These are phyloP conservation scores for Tridacna crocea DNA, from an alignment of 2,888 invertebrate species.

Conservation along the genomic window DNA sequence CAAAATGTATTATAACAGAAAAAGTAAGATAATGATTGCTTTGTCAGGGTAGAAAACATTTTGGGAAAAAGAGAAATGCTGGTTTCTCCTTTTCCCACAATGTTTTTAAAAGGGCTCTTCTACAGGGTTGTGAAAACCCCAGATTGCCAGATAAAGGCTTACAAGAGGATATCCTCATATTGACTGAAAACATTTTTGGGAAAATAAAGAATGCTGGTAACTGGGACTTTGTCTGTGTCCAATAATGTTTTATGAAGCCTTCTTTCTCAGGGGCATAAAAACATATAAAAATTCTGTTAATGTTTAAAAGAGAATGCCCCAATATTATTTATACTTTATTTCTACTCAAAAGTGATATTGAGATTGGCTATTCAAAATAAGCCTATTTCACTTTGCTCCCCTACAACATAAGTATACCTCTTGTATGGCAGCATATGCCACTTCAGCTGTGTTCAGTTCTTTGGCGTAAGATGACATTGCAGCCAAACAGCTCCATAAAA, in stretches of 20 bases:
- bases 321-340: no score
- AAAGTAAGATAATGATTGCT: no score
- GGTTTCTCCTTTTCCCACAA: background rate
- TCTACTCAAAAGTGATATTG: no score
- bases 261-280: no score
- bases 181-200: background rate
- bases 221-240: background rate
- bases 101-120: background rate
- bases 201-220: background rate
- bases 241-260: background rate
- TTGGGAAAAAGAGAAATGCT: background rate
- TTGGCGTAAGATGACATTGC: conserved; percentile 94
- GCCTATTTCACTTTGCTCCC: no score
- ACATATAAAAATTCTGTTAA: no score
- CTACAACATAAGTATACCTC: conserved; percentile 85
- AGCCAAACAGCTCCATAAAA: conserved; percentile 96
- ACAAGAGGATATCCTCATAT: background rate
- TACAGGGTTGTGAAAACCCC: background rate
- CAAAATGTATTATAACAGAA: conserved; percentile 16
- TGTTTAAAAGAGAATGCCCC: no score
- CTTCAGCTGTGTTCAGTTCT: conserved; percentile 95
- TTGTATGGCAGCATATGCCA: conserved; percentile 96
- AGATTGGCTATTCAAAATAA: no score
- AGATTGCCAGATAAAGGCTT: background rate
- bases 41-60: background rate